Conservation (phyloP, 2,113 vertebrate species). For the Chaenocephalus aceratus region DNA sequence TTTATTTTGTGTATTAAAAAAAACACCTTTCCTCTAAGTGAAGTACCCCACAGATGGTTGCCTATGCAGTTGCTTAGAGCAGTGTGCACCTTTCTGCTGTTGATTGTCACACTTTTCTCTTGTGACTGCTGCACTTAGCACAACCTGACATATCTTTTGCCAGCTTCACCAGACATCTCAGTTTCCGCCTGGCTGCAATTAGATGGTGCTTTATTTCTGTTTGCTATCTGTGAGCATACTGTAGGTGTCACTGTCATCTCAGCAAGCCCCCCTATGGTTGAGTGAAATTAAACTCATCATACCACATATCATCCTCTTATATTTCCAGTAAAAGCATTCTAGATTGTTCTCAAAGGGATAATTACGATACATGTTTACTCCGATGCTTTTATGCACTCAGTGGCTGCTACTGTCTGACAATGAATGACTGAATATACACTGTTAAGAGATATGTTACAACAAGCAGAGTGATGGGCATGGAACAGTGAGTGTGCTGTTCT, state of each 20-base stretch:
- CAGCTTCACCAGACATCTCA: conserved; percentile 10
- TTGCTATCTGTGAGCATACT: conserved; percentile 26
- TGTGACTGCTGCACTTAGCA: conserved; percentile 66
- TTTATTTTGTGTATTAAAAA: too few species aligned
- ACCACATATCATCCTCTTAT: conserved; percentile 38
- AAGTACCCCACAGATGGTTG: conserved; percentile 60
- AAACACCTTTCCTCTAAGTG: neutral
- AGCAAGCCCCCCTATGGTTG: neutral
- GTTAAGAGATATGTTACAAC: conserved; percentile 35
- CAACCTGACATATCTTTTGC: conserved; percentile 30
- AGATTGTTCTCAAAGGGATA: conserved; percentile 48
- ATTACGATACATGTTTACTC: conserved; percentile 64
- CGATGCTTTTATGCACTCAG: conserved; percentile 60
- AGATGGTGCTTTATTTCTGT: conserved; percentile 5
- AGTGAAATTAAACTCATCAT: conserved; percentile 13
- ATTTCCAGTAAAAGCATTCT: conserved; percentile 60
- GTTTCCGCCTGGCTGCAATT: conserved; percentile 30
- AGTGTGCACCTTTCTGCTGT: conserved; percentile 65
- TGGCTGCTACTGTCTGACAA: conserved; percentile 44
- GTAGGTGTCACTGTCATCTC: conserved; percentile 20
- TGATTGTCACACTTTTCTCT: conserved; percentile 46
- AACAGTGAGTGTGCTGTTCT: neutral
- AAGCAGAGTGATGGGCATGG: conserved; percentile 26
- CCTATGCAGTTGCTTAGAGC: conserved; percentile 54
- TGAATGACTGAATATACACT: conserved; percentile 37